A percentile compares a stretch with the other conserved stretches of the same genome.
phyloP scores from a whole-genome alignment of 2,888 invertebrate genomes.

The Noctua fimbriata region DNA sequence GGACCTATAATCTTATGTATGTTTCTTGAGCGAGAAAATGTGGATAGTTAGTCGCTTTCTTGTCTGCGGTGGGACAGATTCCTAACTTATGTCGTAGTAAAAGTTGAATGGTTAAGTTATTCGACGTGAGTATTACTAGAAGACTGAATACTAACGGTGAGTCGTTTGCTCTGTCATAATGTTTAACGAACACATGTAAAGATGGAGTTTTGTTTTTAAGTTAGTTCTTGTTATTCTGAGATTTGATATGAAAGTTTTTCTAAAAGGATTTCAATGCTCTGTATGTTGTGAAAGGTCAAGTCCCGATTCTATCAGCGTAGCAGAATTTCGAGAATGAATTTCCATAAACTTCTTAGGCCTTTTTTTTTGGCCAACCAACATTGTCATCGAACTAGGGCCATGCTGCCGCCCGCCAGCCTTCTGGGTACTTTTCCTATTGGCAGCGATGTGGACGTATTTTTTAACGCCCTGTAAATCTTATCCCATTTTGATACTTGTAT shows the following conservation, averaged over 20 bases:
- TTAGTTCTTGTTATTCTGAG: neutral
- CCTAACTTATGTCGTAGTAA: constrained; percentile 39
- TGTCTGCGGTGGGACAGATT: neutral
- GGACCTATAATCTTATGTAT: neutral
- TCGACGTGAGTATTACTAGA: constrained; percentile 14
- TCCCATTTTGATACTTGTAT: neutral
- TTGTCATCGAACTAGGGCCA: neutral
- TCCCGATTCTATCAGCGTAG: neutral
- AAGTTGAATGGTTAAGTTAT: constrained; percentile 40
- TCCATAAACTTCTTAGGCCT: neutral
- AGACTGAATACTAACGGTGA: constrained; percentile 17
- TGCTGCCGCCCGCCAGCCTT: neutral
- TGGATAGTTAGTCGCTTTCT: neutral
- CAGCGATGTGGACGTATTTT: neutral
- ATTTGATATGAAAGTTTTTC: neutral
- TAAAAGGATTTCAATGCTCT: neutral
- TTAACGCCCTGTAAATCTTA: neutral
- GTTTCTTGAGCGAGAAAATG: neutral
- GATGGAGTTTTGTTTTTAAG: neutral
- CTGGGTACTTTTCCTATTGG: neutral
- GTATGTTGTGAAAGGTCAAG: neutral
- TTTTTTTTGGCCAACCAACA: neutral
- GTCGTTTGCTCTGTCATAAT: constrained; percentile 14
- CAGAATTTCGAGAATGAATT: neutral
- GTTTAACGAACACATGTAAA: neutral